phyloP scores from a whole-genome alignment of 2,113 vertebrate species.

The Canis aureus region DNA sequence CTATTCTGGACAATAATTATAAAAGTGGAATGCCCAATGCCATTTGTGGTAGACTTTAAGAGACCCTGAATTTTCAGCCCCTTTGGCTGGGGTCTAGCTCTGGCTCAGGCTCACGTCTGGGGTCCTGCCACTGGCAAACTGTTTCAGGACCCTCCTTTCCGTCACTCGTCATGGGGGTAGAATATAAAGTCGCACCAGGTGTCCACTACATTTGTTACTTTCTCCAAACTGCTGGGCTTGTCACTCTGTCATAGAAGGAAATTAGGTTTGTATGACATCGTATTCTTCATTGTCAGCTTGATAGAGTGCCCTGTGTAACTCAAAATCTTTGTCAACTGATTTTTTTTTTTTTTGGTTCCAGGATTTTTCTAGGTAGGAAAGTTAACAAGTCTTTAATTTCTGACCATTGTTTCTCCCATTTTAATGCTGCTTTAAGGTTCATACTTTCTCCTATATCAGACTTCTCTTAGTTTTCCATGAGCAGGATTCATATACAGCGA shows the following conservation, averaged over 20 bases:
- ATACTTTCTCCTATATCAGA: neutral
- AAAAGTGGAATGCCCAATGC: neutral
- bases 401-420: neutral
- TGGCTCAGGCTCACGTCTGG: conserved; percentile 22
- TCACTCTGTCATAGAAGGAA: conserved; percentile 50
- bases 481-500: conserved; percentile 21
- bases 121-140: neutral
- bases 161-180: neutral
- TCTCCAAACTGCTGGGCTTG: conserved; percentile 34
- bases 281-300: conserved; percentile 57
- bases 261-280: conserved; percentile 45
- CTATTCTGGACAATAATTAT: neutral
- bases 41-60: neutral
- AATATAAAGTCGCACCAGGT: conserved; percentile 26
- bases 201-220: conserved; percentile 52
- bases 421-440: neutral
- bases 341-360: neutral
- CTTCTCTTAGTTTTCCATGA: neutral
- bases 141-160: conserved; percentile 20
- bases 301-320: conserved; percentile 45
- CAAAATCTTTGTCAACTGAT: conserved; percentile 60
- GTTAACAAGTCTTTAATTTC: conserved; percentile 16
- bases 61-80: neutral
- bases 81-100: neutral
- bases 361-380: conserved; percentile 36